These are phyloP conservation scores for Paracanthobrama guichenoti DNA, from an alignment of 2,113 vertebrate genomes.

Conservation along the genomic window DNA sequence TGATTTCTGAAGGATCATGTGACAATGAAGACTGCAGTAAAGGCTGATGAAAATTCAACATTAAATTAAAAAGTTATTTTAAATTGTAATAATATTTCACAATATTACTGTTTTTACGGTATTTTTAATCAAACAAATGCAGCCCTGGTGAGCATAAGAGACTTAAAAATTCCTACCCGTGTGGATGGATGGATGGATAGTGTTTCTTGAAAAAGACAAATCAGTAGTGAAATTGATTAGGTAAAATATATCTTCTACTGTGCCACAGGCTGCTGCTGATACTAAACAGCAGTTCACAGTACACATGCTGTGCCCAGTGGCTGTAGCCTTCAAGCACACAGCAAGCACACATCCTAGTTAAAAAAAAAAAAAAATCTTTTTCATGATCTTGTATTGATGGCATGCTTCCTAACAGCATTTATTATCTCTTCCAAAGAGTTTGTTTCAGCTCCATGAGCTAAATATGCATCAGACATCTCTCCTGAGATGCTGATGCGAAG, in stretches of 20 bases:
- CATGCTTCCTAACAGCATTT: background rate
- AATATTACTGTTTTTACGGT: background rate
- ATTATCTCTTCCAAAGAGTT: background rate
- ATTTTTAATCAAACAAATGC: background rate
- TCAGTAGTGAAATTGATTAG: background rate
- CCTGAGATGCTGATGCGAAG: background rate
- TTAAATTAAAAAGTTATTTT: background rate
- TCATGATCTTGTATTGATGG: constrained; percentile 15
- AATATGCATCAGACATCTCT: constrained; percentile 7
- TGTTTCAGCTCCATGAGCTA: background rate
- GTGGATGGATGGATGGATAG: no score
- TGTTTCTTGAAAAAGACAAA: no score
- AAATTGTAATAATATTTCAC: background rate
- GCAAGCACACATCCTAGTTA: background rate
- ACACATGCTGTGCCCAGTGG: background rate
- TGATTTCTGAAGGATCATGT: background rate
- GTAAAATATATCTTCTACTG: background rate
- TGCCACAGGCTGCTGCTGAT: background rate
- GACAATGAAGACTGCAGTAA: background rate
- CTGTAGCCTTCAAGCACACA: constrained; percentile 9
- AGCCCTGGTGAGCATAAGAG: background rate
- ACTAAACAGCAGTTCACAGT: constrained; percentile 21
- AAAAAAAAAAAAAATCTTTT: background rate
- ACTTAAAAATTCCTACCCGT: background rate
- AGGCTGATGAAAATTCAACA: background rate